Conservation (phyloP, 2,113 vertebrate species). For the Rana temporaria region DNA sequence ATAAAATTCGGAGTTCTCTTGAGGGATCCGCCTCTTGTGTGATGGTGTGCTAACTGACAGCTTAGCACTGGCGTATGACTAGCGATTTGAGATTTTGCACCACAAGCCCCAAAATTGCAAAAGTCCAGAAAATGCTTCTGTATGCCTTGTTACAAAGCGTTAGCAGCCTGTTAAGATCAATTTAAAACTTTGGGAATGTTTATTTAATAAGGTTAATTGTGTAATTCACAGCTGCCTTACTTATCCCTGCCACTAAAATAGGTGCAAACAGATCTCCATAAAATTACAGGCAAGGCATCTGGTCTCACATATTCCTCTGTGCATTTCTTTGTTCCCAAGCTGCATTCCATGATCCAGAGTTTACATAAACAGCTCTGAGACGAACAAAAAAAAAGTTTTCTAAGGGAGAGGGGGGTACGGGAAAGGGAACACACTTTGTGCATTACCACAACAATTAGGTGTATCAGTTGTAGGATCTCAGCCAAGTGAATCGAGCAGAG, state of each 20-base stretch:
- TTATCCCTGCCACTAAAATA: conserved; percentile 1
- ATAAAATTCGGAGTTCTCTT: too few species aligned
- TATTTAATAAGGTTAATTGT: too few species aligned
- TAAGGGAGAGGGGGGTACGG: conserved; percentile 1
- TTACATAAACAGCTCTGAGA: conserved; percentile 50
- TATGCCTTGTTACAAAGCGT: too few species aligned
- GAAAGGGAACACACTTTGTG: conserved; percentile 65
- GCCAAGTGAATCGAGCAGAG: conserved; percentile 62
- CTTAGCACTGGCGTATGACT: too few species aligned
- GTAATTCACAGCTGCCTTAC: conserved; percentile 14
- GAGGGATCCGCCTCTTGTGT: too few species aligned
- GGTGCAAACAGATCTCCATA: conserved; percentile 47
- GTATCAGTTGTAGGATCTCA: conserved; percentile 64
- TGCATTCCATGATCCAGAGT: conserved; percentile 25
- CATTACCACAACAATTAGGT: conserved; percentile 66
- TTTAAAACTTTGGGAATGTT: too few species aligned
- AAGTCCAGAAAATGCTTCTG: too few species aligned
- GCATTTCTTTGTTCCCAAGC: conserved; percentile 6
- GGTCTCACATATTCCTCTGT: conserved; percentile 15
- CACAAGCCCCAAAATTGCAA: too few species aligned
- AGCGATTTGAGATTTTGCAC: too few species aligned
- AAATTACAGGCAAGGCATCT: conserved; percentile 36
- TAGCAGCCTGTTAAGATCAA: too few species aligned
- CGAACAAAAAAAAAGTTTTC: conserved; percentile 24
- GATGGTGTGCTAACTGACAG: too few species aligned